Evolutionary conservation across 35 echinoderm and acorn worm species (phyloP).

Genomic region (Heliocidaris erythrogramma): DNA sequence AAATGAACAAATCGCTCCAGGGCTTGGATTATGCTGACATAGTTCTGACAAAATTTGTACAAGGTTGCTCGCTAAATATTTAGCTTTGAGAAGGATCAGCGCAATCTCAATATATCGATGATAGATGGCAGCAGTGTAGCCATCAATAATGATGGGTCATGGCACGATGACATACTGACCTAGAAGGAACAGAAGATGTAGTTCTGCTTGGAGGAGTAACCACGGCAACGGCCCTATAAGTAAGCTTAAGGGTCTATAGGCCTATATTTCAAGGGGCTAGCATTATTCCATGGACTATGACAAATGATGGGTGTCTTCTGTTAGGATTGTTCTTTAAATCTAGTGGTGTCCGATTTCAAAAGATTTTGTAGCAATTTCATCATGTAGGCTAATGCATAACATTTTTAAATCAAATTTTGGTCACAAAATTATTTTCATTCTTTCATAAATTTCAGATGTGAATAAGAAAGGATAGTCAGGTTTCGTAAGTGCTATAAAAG

Average conservation of each 20-base stretch:
- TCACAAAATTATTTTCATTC: too few relatives aligned
- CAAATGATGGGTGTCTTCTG: too few relatives aligned
- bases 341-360: too few relatives aligned
- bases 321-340: too few relatives aligned
- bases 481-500: too few relatives aligned
- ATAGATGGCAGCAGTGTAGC: background rate
- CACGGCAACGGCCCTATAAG: background rate
- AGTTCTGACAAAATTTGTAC: slow-evolving; percentile 5
- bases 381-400: too few relatives aligned
- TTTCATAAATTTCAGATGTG: too few relatives aligned
- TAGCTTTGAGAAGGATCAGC: slow-evolving; percentile 16
- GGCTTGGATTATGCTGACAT: slow-evolving; percentile 21
- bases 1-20: background rate
- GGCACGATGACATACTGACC: background rate
- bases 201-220: slow-evolving; percentile 2
- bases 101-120: background rate
- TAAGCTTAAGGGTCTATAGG: background rate
- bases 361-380: too few relatives aligned
- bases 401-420: too few relatives aligned
- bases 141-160: background rate
- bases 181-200: background rate
- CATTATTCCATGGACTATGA: background rate
- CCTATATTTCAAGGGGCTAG: background rate
- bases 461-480: too few relatives aligned
- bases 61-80: slow-evolving; percentile 26